These are phyloP conservation scores for Pseudochaenichthys georgianus DNA, from an alignment of 2,797 vertebrate species.

Conservation along the genomic window DNA sequence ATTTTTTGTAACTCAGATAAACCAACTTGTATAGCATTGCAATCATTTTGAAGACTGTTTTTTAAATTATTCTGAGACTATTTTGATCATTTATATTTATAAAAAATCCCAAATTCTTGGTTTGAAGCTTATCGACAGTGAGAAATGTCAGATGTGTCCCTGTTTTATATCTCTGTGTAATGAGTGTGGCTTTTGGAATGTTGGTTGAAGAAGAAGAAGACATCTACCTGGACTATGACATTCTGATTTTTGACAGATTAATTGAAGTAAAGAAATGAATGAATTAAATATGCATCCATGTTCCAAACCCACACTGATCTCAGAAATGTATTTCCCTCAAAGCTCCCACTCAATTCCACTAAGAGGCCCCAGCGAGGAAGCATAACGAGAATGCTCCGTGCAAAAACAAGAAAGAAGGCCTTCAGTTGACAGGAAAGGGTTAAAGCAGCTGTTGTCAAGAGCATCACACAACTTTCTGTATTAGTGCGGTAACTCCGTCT, in stretches of 20 bases:
- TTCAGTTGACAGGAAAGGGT: conserved; percentile 8
- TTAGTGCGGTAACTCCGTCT: conserved; percentile 53
- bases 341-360: conserved; percentile 6
- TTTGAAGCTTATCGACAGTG: background rate
- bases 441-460: conserved; percentile 58
- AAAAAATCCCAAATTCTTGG: background rate
- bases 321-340: conserved; percentile 8
- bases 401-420: background rate
- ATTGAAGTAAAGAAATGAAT: background rate
- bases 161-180: background rate
- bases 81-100: accelerated
- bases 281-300: background rate
- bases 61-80: background rate
- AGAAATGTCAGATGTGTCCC: background rate
- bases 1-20: background rate
- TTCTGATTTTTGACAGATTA: background rate
- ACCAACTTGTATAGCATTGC: background rate
- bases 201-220: background rate
- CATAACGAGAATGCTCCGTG: background rate
- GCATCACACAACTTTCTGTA: conserved; percentile 63
- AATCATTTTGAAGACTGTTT: background rate
- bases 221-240: background rate
- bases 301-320: conserved; percentile 11
- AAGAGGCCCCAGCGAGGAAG: conserved; percentile 9
- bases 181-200: background rate